Evolutionary conservation across 2,888 invertebrate species (phyloP).

Genomic region (Melanophora roralis): DNA sequence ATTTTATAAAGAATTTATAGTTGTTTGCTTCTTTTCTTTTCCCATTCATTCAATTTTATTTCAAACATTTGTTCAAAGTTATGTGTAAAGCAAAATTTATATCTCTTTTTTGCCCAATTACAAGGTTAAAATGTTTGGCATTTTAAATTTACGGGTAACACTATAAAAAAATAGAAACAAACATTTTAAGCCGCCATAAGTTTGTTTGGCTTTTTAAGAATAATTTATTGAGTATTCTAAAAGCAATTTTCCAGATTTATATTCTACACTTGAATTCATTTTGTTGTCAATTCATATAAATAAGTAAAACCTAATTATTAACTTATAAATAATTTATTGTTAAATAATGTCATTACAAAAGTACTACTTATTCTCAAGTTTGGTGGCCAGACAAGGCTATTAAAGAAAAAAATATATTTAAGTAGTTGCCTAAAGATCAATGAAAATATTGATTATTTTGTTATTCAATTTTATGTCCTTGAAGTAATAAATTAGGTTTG

Average conservation of each 20-base stretch:
- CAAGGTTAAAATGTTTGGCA: conserved; percentile 47
- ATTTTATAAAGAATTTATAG: conserved; percentile 47
- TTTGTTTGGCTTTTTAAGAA: conserved; percentile 9
- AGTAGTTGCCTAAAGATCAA: not conserved
- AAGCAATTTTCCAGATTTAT: conserved; percentile 20
- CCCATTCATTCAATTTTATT: no score
- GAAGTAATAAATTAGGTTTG: conserved; percentile 41
- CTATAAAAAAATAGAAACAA: not conserved
- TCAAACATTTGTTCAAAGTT: no score
- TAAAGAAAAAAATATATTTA: not conserved
- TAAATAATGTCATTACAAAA: conserved; percentile 38
- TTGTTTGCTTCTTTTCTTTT: conserved; percentile 2
- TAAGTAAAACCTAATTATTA: conserved; percentile 7
- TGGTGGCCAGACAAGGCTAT: conserved; percentile 11
- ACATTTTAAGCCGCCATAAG: not conserved
- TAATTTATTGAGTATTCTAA: conserved; percentile 40
- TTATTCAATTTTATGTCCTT: conserved; percentile 8
- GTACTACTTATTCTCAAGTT: conserved; percentile 10
- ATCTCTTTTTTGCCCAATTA: conserved; percentile 54
- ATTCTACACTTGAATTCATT: not conserved
- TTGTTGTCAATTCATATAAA: conserved; percentile 6
- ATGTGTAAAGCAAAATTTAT: not conserved
- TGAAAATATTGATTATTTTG: conserved; percentile 6
- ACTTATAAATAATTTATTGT: conserved; percentile 49
- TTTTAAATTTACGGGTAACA: conserved; percentile 13